Conservation (phyloP, 2,113 vertebrate species). For the Hyaena hyaena region DNA sequence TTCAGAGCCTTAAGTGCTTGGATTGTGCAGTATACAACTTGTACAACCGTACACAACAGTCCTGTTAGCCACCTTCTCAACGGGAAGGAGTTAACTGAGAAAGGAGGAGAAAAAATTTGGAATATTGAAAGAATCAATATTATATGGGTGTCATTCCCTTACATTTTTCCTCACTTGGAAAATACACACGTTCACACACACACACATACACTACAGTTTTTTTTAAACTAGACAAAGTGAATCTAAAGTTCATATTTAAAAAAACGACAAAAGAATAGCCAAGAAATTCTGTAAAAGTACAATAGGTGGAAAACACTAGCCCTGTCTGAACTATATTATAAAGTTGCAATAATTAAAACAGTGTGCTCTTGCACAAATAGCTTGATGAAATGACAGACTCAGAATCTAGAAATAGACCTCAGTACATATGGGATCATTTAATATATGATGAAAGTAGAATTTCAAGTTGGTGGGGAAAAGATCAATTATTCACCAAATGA, state of each 20-base stretch:
- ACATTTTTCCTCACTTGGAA: background rate
- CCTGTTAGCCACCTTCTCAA: background rate
- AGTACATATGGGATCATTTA: background rate
- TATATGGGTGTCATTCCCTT: background rate
- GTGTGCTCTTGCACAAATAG: background rate
- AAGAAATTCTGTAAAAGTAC: background rate
- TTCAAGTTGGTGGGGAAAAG: constrained; percentile 34
- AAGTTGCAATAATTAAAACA: constrained; percentile 48
- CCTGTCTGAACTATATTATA: background rate
- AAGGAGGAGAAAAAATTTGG: background rate
- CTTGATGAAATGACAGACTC: background rate
- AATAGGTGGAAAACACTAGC: background rate
- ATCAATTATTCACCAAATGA: constrained; percentile 62
- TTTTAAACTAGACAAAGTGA: background rate
- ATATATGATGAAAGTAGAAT: background rate
- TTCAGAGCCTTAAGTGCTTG: background rate
- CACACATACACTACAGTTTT: no score
- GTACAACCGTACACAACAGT: background rate
- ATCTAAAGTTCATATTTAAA: background rate
- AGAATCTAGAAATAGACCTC: constrained; percentile 1
- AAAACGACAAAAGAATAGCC: background rate
- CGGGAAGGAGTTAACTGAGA: background rate
- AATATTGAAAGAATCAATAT: background rate
- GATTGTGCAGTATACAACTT: background rate
- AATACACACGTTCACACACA: background rate